phyloP scores from a whole-genome alignment of 2,888 invertebrate genomes.

The Heteromyza rotundicornis region DNA sequence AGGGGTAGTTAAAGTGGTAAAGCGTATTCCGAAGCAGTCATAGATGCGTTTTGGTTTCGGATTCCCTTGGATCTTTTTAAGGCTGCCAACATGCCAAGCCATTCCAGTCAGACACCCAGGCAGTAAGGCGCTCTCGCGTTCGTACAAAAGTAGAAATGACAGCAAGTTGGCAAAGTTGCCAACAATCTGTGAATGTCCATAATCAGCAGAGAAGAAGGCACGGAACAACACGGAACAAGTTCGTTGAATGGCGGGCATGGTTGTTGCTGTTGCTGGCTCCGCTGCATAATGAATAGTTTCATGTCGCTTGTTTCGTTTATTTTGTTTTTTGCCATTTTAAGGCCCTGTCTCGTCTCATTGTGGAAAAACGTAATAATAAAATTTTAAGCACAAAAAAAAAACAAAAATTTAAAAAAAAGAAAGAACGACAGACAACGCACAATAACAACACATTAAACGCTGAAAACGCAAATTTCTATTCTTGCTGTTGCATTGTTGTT shows the following conservation, averaged over 20 bases:
- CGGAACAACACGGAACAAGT: no score
- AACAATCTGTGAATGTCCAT: constrained; percentile 13
- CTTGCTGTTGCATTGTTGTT: constrained; percentile 1
- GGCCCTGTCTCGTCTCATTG: background rate
- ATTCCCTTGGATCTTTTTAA: no score
- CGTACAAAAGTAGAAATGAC: background rate
- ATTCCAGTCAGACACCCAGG: no score
- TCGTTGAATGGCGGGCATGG: no score
- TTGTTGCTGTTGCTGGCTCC: no score
- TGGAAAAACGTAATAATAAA: background rate
- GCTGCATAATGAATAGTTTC: constrained; percentile 1
- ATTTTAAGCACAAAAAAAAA: background rate
- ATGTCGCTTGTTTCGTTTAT: background rate
- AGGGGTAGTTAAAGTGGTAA: no score
- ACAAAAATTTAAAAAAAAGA: no score
- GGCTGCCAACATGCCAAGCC: no score
- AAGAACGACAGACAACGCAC: background rate
- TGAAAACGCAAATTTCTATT: constrained; percentile 11
- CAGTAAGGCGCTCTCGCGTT: no score
- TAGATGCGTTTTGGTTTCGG: no score
- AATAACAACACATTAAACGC: constrained; percentile 8
- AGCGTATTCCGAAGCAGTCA: no score
- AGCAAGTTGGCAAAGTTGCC: constrained; percentile 4
- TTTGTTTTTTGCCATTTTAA: background rate
- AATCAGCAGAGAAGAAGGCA: background rate